Conservation (phyloP, 2,888 invertebrate species). For the Neria commutata region DNA sequence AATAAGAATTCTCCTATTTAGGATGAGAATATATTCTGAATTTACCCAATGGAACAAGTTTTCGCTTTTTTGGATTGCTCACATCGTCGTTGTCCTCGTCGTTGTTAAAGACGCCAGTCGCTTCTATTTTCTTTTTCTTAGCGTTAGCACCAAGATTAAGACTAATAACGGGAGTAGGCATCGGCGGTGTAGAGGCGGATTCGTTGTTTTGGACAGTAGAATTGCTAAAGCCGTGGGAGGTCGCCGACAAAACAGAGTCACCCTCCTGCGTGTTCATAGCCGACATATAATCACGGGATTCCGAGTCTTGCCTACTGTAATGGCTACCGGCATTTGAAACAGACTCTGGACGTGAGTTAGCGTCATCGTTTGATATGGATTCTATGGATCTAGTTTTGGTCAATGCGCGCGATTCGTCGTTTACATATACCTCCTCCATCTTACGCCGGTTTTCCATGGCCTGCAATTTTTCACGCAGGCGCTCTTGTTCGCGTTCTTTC, state of each 20-base stretch:
- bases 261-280: conserved; percentile 44
- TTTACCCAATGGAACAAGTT: conserved; percentile 77
- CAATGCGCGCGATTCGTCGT: conserved; percentile 68
- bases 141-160: conserved; percentile 59
- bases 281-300: conserved; percentile 48
- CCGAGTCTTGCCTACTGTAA: conserved; percentile 52
- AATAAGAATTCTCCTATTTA: not conserved
- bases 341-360: conserved; percentile 77
- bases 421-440: conserved; percentile 64
- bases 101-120: conserved; percentile 84
- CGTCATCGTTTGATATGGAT: conserved; percentile 63
- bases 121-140: conserved; percentile 74
- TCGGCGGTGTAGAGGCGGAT: conserved; percentile 53
- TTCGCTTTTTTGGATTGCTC: conserved; percentile 71
- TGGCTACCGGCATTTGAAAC: conserved; percentile 65
- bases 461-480: conserved; percentile 64
- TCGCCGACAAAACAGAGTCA: conserved; percentile 62
- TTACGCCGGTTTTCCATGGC: conserved; percentile 47
- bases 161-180: conserved; percentile 61
- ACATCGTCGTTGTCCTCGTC: conserved; percentile 75
- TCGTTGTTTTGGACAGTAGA: conserved; percentile 37
- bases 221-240: conserved; percentile 40
- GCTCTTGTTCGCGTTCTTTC: conserved; percentile 67
- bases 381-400: conserved; percentile 40
- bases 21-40: not conserved